Conservation (phyloP, 2,888 invertebrate species). For the Bhutanitis thaidina region DNA sequence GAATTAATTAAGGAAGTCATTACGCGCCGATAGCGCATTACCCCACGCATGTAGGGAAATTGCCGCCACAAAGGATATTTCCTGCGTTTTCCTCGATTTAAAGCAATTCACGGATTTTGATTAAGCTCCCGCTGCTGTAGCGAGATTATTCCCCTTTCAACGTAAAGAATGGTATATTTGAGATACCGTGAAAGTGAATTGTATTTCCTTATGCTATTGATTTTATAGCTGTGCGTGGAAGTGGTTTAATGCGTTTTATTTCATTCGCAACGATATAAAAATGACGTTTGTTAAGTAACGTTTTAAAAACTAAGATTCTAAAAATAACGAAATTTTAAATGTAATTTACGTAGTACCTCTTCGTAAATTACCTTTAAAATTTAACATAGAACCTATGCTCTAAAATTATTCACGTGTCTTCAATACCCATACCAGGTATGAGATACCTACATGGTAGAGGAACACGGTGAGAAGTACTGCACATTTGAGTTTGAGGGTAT, state of each 20-base stretch:
- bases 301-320: too few species aligned
- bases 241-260: constrained; percentile 26
- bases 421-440: too few species aligned
- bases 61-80: constrained; percentile 77
- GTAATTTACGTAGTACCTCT: too few species aligned
- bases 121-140: constrained; percentile 75
- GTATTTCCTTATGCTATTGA: constrained; percentile 73
- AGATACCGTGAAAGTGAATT: constrained; percentile 77
- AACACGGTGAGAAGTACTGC: too few species aligned
- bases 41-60: constrained; percentile 75
- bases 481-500: too few species aligned
- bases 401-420: too few species aligned
- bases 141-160: constrained; percentile 79
- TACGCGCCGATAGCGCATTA: constrained; percentile 75
- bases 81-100: constrained; percentile 79
- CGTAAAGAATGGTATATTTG: constrained; percentile 78
- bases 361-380: too few species aligned
- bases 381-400: too few species aligned
- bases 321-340: too few species aligned
- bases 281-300: too few species aligned
- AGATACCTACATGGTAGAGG: too few species aligned
- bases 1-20: constrained; percentile 80
- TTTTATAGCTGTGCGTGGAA: constrained; percentile 45
- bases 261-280: too few species aligned
- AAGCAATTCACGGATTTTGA: constrained; percentile 79